phyloP scores from a whole-genome alignment of 1,140 invertebrate genomes.

The Drosophila oshimai region DNA sequence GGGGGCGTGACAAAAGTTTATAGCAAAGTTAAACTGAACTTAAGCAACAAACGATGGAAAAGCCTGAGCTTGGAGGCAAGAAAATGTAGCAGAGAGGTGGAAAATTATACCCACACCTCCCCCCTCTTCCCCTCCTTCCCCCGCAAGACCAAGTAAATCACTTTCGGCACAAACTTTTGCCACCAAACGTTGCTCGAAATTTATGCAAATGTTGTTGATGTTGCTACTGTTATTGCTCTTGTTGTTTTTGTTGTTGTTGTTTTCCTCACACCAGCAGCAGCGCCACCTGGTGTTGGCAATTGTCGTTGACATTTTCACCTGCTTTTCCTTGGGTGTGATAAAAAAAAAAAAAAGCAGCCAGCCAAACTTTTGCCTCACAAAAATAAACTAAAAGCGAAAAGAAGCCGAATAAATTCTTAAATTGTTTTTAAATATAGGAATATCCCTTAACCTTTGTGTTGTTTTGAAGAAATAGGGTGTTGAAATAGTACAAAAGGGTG shows the following conservation, averaged over 20 bases:
- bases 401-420: constrained; percentile 37
- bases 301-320: constrained; percentile 75
- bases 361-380: constrained; percentile 15
- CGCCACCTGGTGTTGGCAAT: constrained; percentile 75
- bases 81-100: not conserved
- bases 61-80: constrained; percentile 21
- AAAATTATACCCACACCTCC: no score
- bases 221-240: constrained; percentile 44
- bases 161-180: constrained; percentile 70
- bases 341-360: constrained; percentile 6
- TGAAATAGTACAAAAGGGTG: constrained; percentile 9
- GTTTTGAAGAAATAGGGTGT: not conserved
- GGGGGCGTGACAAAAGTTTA: constrained; percentile 68
- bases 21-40: constrained; percentile 78
- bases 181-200: constrained; percentile 65
- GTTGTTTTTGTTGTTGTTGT: constrained; percentile 31
- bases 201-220: constrained; percentile 76
- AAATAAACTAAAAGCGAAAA: not conserved
- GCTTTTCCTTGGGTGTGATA: constrained; percentile 24
- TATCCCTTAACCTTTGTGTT: constrained; percentile 8
- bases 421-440: constrained; percentile 77
- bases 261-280: constrained; percentile 3
- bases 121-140: not conserved
- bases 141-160: constrained; percentile 65
- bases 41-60: constrained; percentile 66